These are phyloP conservation scores for Ooceraea biroi DNA, from an alignment of 1,140 invertebrate species.

Conservation along the genomic window DNA sequence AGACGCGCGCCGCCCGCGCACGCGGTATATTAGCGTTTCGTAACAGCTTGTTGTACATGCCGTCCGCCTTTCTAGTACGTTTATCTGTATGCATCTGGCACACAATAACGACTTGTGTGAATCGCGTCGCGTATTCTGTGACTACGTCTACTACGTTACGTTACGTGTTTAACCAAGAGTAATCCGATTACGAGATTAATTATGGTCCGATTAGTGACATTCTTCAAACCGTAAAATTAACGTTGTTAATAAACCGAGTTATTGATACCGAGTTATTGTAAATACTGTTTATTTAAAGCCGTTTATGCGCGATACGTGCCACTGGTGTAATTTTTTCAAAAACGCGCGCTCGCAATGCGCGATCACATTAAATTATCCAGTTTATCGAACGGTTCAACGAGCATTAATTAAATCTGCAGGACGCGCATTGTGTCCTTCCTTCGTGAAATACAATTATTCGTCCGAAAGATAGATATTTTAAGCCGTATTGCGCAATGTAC, in stretches of 20 bases:
- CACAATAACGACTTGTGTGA: slow-evolving; percentile 51
- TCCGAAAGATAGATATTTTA: slow-evolving; percentile 42
- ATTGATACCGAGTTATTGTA: slow-evolving; percentile 27
- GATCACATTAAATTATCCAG: slow-evolving; percentile 63
- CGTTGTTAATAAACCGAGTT: slow-evolving; percentile 52
- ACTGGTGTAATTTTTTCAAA: slow-evolving; percentile 51
- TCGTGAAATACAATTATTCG: slow-evolving; percentile 54
- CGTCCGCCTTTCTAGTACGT: slow-evolving; percentile 34
- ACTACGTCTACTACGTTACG: slow-evolving; percentile 31
- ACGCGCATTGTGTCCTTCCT: slow-evolving; percentile 39
- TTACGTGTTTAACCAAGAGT: slow-evolving; percentile 34
- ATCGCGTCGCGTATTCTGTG: no score
- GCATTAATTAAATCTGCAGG: slow-evolving; percentile 55
- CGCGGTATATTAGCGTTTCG: slow-evolving; percentile 56
- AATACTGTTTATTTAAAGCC: slow-evolving; percentile 28
- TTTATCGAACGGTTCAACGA: slow-evolving; percentile 40
- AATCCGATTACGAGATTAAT: slow-evolving; percentile 58
- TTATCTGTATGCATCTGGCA: slow-evolving; percentile 25
- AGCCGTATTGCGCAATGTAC: slow-evolving; percentile 22
- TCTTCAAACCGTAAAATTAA: slow-evolving; percentile 58
- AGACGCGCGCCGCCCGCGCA: slow-evolving; percentile 22
- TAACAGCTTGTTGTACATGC: slow-evolving; percentile 59
- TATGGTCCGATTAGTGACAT: slow-evolving; percentile 50
- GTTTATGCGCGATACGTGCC: slow-evolving; percentile 1
- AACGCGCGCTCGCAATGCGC: neutral